Evolutionary conservation across 2,888 invertebrate species (phyloP).

Genomic region (Mythimna impura): DNA sequence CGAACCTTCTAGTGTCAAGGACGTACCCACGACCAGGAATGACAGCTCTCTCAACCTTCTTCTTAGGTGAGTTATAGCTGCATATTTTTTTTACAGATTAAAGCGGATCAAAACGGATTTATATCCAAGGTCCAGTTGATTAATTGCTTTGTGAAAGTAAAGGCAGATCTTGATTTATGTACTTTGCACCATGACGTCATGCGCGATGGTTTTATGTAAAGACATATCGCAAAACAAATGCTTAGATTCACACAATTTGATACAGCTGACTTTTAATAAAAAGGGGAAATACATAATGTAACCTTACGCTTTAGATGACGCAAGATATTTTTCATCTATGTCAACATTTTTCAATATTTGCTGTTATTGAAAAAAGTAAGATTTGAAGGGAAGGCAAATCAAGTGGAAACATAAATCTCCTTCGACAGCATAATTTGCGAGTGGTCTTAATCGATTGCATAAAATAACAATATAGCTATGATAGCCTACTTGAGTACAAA

Average conservation of each 20-base stretch:
- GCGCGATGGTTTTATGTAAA: neutral
- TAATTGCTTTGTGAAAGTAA: constrained; percentile 8
- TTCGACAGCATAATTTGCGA: constrained; percentile 8
- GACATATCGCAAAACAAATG: constrained; percentile 22
- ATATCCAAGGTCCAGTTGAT: constrained; percentile 4
- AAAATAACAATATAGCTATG: neutral
- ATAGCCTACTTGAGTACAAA: neutral
- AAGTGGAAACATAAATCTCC: neutral
- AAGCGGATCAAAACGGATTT: neutral
- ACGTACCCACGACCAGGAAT: constrained; percentile 86
- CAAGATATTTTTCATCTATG: constrained; percentile 23
- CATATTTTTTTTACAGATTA: neutral
- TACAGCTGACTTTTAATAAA: constrained; percentile 29
- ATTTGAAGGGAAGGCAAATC: neutral
- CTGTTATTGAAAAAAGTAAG: neutral
- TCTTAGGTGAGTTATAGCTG: constrained; percentile 82
- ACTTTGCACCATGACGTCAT: constrained; percentile 19
- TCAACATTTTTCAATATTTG: constrained; percentile 17
- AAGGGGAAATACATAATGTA: constrained; percentile 39
- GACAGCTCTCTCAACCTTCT: constrained; percentile 88
- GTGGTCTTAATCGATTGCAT: neutral
- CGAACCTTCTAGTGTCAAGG: constrained; percentile 88
- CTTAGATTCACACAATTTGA: constrained; percentile 25
- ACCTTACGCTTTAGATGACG: constrained; percentile 21
- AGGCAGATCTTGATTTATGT: constrained; percentile 5